Percentiles rank a stretch among this genome's conserved stretches.
Conservation (phyloP, 2,888 invertebrate genomes). For the Diaperis boleti region DNA sequence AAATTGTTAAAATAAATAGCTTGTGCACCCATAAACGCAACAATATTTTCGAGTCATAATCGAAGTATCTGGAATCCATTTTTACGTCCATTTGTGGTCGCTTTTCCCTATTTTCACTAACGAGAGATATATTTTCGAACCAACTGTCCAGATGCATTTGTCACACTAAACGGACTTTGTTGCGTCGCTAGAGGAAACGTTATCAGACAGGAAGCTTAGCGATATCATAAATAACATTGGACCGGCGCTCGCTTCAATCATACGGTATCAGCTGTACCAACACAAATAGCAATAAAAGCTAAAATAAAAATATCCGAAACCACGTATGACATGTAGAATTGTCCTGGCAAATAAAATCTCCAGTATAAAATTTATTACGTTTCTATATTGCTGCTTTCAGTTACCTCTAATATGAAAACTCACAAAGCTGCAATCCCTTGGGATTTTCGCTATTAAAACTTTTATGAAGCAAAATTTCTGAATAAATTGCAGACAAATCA, state of each 20-base stretch:
- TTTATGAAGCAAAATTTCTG: slow-evolving; percentile 10
- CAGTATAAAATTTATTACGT: slow-evolving; percentile 1
- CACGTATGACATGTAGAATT: slow-evolving; percentile 6
- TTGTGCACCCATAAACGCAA: too few species aligned
- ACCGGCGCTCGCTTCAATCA: background rate
- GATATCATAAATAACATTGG: background rate
- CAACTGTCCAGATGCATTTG: too few species aligned
- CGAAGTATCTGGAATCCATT: too few species aligned
- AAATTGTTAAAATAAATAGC: too few species aligned
- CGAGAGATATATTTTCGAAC: too few species aligned
- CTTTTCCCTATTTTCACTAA: too few species aligned
- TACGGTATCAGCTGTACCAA: background rate
- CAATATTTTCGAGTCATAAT: too few species aligned
- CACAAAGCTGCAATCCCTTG: background rate
- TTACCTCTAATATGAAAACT: background rate
- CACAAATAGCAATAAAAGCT: background rate
- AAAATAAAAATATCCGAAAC: background rate
- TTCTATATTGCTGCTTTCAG: background rate
- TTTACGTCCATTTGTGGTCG: too few species aligned
- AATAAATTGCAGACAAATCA: slow-evolving; percentile 7
- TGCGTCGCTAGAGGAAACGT: background rate
- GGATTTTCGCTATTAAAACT: slow-evolving; percentile 7
- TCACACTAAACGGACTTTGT: too few species aligned
- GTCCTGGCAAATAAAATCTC: background rate
- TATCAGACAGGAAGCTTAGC: background rate